Conservation (phyloP, 2,797 vertebrate species). For the Knipowitschia caucasica region DNA sequence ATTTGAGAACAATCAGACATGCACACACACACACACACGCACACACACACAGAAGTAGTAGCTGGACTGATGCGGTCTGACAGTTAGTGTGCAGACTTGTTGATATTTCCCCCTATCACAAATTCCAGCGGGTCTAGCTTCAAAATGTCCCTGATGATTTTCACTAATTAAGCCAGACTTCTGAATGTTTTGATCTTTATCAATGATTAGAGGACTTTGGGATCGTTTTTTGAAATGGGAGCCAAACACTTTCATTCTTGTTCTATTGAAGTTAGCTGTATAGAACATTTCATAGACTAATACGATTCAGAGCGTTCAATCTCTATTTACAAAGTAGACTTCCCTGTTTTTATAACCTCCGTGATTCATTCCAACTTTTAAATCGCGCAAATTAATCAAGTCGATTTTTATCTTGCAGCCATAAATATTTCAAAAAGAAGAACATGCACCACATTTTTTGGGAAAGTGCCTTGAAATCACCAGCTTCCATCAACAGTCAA, state of each 20-base stretch:
- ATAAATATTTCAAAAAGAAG: constrained; percentile 17
- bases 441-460: constrained; percentile 23
- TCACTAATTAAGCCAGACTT: constrained; percentile 58
- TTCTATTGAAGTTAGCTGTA: constrained; percentile 27
- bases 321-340: constrained; percentile 13
- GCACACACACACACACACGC: constrained; percentile 28
- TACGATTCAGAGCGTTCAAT: constrained; percentile 10
- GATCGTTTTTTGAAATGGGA: constrained; percentile 46
- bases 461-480: constrained; percentile 33
- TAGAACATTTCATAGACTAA: constrained; percentile 32
- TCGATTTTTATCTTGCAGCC: constrained; percentile 14
- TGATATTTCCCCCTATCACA: constrained; percentile 41
- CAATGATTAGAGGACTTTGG: constrained; percentile 62
- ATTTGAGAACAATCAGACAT: constrained; percentile 20
- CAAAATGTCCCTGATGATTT: constrained; percentile 55
- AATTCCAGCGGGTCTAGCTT: constrained; percentile 41
- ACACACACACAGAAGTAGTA: constrained; percentile 23
- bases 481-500: constrained; percentile 48
- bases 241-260: constrained; percentile 40
- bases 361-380: constrained; percentile 23
- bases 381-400: constrained; percentile 19
- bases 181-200: constrained; percentile 63
- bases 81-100: constrained; percentile 47
- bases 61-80: constrained; percentile 46
- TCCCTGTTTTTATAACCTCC: constrained; percentile 10